phyloP scores from a whole-genome alignment of 2,797 vertebrate species.

The Crenuchus spilurus region DNA sequence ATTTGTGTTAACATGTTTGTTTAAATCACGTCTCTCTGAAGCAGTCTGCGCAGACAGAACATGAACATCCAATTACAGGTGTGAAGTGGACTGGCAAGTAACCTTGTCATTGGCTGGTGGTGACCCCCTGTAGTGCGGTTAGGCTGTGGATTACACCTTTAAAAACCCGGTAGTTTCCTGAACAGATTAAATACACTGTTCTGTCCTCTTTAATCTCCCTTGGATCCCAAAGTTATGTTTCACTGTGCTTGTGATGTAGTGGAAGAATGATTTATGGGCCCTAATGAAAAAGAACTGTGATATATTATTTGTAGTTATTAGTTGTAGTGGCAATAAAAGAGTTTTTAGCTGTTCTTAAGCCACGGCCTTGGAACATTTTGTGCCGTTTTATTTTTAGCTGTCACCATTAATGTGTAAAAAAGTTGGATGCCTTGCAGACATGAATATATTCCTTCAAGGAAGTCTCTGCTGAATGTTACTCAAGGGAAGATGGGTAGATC shows the following conservation, averaged over 20 bases:
- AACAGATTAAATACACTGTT: slow-evolving; percentile 17
- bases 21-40: slow-evolving; percentile 67
- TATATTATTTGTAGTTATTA: neutral
- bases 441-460: slow-evolving; percentile 1
- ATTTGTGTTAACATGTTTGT: slow-evolving; percentile 39
- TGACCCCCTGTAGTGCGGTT: slow-evolving; percentile 40
- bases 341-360: neutral
- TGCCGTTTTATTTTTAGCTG: slow-evolving; percentile 24
- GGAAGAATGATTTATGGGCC: neutral
- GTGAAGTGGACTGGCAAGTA: slow-evolving; percentile 80
- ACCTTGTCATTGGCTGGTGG: slow-evolving; percentile 61
- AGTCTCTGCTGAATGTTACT: neutral
- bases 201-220: neutral
- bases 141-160: slow-evolving; percentile 20
- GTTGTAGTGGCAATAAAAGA: neutral
- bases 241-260: slow-evolving; percentile 19
- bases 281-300: neutral
- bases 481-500: slow-evolving; percentile 6
- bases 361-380: neutral
- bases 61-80: slow-evolving; percentile 74
- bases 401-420: slow-evolving; percentile 40
- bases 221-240: neutral
- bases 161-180: slow-evolving; percentile 16
- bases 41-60: slow-evolving; percentile 79
- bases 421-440: slow-evolving; percentile 33